Evolutionary conservation across 2,797 vertebrate genomes (phyloP), one percentile per base, ranked within the genome.

Genomic region (Phoxinus dragarum): DNA sequence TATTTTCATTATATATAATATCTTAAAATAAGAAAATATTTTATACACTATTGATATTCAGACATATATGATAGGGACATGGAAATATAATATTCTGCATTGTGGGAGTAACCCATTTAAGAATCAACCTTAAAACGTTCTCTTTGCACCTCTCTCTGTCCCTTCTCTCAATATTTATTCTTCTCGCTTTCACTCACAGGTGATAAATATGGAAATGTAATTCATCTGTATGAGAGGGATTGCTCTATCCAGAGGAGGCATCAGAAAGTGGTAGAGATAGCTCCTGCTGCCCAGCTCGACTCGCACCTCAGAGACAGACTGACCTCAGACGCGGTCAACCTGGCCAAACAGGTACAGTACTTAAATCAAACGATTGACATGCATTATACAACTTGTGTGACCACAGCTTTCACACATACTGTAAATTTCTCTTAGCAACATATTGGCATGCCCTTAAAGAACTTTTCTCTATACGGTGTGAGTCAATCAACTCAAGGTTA

Each of bases 231-330:
- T 0, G 97, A 99, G 94, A 94, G 97, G 34, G 97, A 99, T 94
- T 99, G 97, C 89, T 98, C 97, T 91, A 98, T 99, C 92, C 97
- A 99, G 92, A 94, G 97, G 74, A 92, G 97, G 17, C 97, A 98
- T 92, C 97, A 98, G 90, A 99, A 99, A 91, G 97, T 99, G 69
- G 97, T 98, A 23, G 97, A 99, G 89, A 97, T 99, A 0, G 97
- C 97, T 0, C 97, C 97, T 0, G 97, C 96, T 0, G 93, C 96
- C 68, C 95, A 96, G 78, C 93, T 98, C 71, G 96, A 97, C 86
- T 94, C 96, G 67, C 95, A 96, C 12, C 95, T 98, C 38, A 95
- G 97, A 87, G 91, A 95, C 84, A 90, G 94, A 42, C 96, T 99
- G 84, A 97, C 97, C 23, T 81, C 94, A 0, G 97, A 98, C 21